A percentile compares a stretch with the other conserved stretches of the same genome.
phyloP scores from a whole-genome alignment of 2,797 vertebrate genomes.

The Enteromius unitaeniatus region DNA sequence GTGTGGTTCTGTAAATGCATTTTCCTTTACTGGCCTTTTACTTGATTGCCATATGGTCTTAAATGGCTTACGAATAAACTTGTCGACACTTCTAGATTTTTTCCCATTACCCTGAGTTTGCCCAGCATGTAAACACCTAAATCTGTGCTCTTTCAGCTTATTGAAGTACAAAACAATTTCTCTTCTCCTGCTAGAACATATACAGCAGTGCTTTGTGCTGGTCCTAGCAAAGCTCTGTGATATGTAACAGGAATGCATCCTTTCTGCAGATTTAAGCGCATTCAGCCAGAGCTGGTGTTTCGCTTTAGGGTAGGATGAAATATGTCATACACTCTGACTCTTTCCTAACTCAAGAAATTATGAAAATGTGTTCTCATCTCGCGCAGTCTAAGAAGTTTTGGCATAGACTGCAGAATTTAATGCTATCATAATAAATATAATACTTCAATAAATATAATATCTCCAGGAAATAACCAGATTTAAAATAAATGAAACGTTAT shows the following conservation, averaged over 20 bases:
- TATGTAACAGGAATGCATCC: neutral
- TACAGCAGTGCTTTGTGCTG: conserved; percentile 28
- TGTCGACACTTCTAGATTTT: neutral
- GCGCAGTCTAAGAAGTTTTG: neutral
- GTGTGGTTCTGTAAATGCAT: neutral
- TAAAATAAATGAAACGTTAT: too few relatives aligned
- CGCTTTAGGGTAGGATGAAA: neutral
- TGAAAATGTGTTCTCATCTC: neutral
- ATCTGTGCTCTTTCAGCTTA: neutral
- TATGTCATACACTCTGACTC: neutral
- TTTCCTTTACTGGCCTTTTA: neutral
- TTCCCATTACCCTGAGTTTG: neutral
- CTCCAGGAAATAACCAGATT: too few relatives aligned
- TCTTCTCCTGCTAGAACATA: neutral
- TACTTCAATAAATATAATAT: too few relatives aligned
- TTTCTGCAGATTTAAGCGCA: neutral
- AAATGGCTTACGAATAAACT: neutral
- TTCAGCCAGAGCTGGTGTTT: neutral
- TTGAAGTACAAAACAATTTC: neutral
- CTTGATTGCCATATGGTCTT: neutral
- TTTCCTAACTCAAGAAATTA: neutral
- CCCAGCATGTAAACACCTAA: neutral
- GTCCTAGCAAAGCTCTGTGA: conserved; percentile 9
- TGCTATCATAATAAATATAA: neutral
- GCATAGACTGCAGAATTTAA: neutral